phyloP scores from a whole-genome alignment of 2,888 invertebrate species.

The Amphipyra tragopoginis region DNA sequence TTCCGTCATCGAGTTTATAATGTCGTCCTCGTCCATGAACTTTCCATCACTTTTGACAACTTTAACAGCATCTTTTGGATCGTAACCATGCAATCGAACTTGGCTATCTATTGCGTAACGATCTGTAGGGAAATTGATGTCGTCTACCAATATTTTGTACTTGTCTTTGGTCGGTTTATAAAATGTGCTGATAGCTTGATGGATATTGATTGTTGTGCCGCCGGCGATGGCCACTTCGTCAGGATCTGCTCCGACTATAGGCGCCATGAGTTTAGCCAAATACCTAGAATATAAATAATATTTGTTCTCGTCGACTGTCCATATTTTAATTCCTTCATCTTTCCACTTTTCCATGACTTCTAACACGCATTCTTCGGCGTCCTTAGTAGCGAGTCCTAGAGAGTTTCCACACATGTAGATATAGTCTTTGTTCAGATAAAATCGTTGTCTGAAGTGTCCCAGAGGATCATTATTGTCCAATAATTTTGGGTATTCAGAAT shows the following conservation, averaged over 20 bases:
- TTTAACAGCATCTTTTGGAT: slow-evolving; percentile 78
- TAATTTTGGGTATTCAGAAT: slow-evolving; percentile 68
- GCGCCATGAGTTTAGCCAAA: slow-evolving; percentile 76
- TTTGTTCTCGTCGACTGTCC: slow-evolving; percentile 74
- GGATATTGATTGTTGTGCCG: slow-evolving; percentile 77
- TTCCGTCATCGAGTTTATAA: slow-evolving; percentile 79
- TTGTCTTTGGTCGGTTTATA: slow-evolving; percentile 75
- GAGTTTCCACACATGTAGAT: slow-evolving; percentile 84
- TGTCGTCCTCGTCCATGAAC: slow-evolving; percentile 74
- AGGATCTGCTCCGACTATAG: slow-evolving; percentile 74
- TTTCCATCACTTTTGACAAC: slow-evolving; percentile 71
- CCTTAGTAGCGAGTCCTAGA: slow-evolving; percentile 78
- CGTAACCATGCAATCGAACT: slow-evolving; percentile 76
- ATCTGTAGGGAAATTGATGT: slow-evolving; percentile 82
- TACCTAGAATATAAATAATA: slow-evolving; percentile 74
- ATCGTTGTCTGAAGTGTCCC: slow-evolving; percentile 74
- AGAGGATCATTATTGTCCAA: slow-evolving; percentile 79
- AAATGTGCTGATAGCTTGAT: slow-evolving; percentile 79
- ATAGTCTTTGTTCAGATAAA: slow-evolving; percentile 70
- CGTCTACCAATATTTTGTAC: slow-evolving; percentile 81
- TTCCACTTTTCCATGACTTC: slow-evolving; percentile 76
- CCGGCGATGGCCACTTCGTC: slow-evolving; percentile 75
- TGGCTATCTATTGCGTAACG: slow-evolving; percentile 82
- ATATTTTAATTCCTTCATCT: slow-evolving; percentile 76
- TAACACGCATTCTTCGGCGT: slow-evolving; percentile 72